Base-by-base conservation (phyloP, 2,797 vertebrate species). In the Tragopan temminckii region DNA sequence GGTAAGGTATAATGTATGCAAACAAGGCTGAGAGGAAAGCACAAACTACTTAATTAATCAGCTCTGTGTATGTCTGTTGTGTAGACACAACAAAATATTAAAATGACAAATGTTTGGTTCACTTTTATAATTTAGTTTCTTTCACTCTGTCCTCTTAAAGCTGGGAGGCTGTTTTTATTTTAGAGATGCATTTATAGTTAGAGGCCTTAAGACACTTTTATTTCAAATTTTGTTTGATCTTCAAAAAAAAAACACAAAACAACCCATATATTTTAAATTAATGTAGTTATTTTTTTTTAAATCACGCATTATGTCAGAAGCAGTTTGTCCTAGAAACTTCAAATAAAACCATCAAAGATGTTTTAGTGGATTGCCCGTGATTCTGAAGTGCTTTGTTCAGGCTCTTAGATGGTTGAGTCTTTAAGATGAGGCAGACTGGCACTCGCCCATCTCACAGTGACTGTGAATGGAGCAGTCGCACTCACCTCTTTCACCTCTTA, bases 401-500 rank as follows among this genome's bases (percentile, higher is more conserved):
- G 13, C 29, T 68, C 19, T 46, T 74, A 58, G 25, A 4, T 23
- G 61, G 8, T 45, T 85, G 29, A 24, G 13, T 79, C 27, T 67
- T 84, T 33, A 63, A 77, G 63, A 33, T 13, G 21, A 83, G 29
- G 17, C 21, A 61, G 29, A n/a, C 21, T 55, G 11, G 33, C 31
- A 2, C 0, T 69, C 91, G 27, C 25, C 83, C 2, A 0, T 50
- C 0, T 40, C 20, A n/a, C 46, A 25, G 16, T 88, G 61, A 42
- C 24, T 72, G 40, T 62, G 17, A 1, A 0, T 46, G 33, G 64
- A 67, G 27, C 36, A 42, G 21, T 81, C 24, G 27, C 29, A 43
- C 61, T 63, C 84, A 36, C 50, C 59, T 5, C 1, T 11, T 67
- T n/a, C n/a, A n/a, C 16, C 50, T 20, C 7, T n/a, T 78, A 50